phyloP scores from a whole-genome alignment of 2,888 invertebrate species.

The Beris chalybata region DNA sequence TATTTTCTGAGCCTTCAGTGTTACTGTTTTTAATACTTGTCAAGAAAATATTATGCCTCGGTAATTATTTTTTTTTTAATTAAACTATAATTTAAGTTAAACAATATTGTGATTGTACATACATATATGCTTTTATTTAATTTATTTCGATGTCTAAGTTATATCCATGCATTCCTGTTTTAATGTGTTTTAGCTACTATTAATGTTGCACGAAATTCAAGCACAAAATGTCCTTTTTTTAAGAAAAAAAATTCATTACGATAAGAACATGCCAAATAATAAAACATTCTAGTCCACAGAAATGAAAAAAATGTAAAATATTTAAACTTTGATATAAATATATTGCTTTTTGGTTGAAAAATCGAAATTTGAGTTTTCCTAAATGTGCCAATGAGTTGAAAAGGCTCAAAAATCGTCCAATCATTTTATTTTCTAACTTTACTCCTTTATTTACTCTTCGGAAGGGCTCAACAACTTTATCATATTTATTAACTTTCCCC shows the following conservation, averaged over 20 bases:
- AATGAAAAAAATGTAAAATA: constrained; percentile 13
- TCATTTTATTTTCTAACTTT: neutral
- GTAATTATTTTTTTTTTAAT: too few species aligned
- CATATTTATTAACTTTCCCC: neutral
- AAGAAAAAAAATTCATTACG: neutral
- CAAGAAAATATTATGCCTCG: too few species aligned
- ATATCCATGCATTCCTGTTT: too few species aligned
- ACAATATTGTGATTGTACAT: too few species aligned
- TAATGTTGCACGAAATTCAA: too few species aligned
- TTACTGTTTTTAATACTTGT: neutral
- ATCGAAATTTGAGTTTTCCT: neutral
- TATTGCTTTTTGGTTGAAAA: constrained; percentile 17
- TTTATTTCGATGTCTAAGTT: too few species aligned
- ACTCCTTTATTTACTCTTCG: neutral
- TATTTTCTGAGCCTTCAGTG: neutral
- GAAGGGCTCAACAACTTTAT: neutral
- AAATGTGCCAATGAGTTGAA: neutral
- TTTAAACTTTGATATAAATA: constrained; percentile 24
- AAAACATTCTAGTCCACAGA: constrained; percentile 17
- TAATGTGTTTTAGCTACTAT: too few species aligned
- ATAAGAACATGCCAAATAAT: constrained; percentile 3
- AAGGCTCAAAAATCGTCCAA: neutral
- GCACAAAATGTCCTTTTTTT: too few species aligned
- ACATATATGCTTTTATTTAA: too few species aligned
- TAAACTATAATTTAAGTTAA: too few species aligned